A percentile compares a stretch with the other conserved stretches of the same genome.
Conservation (phyloP, 2,113 vertebrate species). For the Podarcis muralis region DNA sequence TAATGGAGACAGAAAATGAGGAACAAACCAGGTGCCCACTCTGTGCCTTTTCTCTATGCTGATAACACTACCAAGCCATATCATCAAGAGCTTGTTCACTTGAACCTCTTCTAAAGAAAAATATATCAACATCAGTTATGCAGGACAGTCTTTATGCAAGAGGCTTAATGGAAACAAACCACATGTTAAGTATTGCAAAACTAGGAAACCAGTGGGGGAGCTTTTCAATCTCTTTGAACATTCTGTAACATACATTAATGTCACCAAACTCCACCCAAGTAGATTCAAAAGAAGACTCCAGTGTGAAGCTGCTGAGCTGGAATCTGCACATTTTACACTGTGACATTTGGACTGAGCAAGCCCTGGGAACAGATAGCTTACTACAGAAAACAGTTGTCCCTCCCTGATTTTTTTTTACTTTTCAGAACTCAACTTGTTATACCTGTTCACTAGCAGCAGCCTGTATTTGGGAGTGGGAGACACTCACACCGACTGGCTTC, state of each 20-base stretch:
- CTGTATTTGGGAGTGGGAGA: background rate
- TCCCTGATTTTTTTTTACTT: background rate
- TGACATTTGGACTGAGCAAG: background rate
- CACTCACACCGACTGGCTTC: background rate
- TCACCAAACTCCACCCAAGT: background rate
- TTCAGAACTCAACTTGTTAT: background rate
- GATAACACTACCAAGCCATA: background rate
- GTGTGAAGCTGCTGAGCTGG: background rate
- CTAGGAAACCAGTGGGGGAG: background rate
- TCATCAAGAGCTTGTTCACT: background rate
- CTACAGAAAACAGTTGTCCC: background rate
- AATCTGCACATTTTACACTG: background rate
- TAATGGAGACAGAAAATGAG: background rate
- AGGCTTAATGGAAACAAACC: background rate
- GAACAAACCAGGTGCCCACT: background rate
- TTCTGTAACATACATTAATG: background rate
- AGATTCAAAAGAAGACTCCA: background rate
- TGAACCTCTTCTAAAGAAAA: background rate
- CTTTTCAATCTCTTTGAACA: background rate
- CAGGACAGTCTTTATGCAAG: background rate
- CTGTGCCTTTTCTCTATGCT: background rate
- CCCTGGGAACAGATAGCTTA: background rate
- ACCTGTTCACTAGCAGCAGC: background rate
- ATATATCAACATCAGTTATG: background rate
- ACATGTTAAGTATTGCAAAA: background rate